These are phyloP conservation scores for Helleia helle DNA, from an alignment of 2,888 invertebrate species.

Conservation along the genomic window DNA sequence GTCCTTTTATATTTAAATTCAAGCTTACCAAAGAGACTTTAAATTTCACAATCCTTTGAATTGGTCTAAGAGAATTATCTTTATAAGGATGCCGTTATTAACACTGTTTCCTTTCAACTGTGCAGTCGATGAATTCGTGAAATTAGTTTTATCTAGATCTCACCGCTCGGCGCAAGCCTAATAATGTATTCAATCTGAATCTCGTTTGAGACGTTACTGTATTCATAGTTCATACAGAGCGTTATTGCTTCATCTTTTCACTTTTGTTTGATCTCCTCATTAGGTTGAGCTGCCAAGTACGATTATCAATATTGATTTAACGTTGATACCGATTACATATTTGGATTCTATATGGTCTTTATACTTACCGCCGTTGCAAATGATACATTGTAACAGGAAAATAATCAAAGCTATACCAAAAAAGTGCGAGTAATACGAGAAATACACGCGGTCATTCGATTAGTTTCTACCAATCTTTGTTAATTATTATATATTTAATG, in stretches of 20 bases:
- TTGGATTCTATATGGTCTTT: too few species aligned
- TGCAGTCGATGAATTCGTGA: conserved; percentile 23
- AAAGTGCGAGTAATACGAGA: too few species aligned
- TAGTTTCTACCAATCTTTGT: too few species aligned
- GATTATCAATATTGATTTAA: conserved; percentile 1
- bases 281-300: background rate
- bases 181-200: conserved; percentile 28
- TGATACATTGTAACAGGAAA: too few species aligned
- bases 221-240: conserved; percentile 26
- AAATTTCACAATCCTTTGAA: background rate
- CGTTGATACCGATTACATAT: too few species aligned
- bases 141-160: conserved; percentile 36
- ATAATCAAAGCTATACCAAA: too few species aligned
- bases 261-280: conserved; percentile 1
- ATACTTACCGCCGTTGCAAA: too few species aligned
- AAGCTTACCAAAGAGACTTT: background rate
- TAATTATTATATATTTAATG: too few species aligned
- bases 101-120: conserved; percentile 18
- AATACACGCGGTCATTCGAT: too few species aligned
- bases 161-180: conserved; percentile 30
- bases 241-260: conserved; percentile 24
- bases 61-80: background rate
- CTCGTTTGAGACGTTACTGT: conserved; percentile 26
- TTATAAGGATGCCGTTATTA: conserved; percentile 15
- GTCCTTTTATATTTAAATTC: too few species aligned